Percentiles rank a stretch among this genome's conserved stretches.
Evolutionary conservation across 2,113 vertebrate species (phyloP).

Genomic region (Xenopus laevis): DNA sequence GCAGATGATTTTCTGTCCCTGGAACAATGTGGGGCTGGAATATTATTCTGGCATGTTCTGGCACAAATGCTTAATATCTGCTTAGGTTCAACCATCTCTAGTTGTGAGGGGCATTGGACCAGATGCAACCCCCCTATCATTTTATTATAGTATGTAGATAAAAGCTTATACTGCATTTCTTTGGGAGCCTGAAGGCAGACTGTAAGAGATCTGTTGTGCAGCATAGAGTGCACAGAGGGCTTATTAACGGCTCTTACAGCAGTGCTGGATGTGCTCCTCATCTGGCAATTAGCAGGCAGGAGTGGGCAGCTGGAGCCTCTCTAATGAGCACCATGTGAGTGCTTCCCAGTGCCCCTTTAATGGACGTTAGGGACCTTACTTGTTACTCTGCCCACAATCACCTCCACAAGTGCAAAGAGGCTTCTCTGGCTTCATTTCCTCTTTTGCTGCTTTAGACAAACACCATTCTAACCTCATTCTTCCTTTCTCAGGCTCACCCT

Average conservation of each 20-base stretch:
- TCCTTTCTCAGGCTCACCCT: slow-evolving; percentile 17
- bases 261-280: slow-evolving; percentile 51
- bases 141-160: too few relatives aligned
- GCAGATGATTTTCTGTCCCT: too few relatives aligned
- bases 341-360: slow-evolving; percentile 48
- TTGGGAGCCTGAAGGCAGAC: slow-evolving; percentile 8
- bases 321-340: slow-evolving; percentile 50
- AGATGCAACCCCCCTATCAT: too few relatives aligned
- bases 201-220: slow-evolving; percentile 46
- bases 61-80: too few relatives aligned
- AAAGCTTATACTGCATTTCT: too few relatives aligned
- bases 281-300: slow-evolving; percentile 51
- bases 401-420: slow-evolving; percentile 12
- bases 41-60: too few relatives aligned
- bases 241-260: slow-evolving; percentile 47
- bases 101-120: too few relatives aligned
- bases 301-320: slow-evolving; percentile 29
- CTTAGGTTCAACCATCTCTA: too few relatives aligned
- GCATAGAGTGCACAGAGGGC: slow-evolving; percentile 42
- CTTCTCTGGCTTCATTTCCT: slow-evolving; percentile 22
- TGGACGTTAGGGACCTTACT: slow-evolving; percentile 53
- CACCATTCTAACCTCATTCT: slow-evolving; percentile 55
- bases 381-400: slow-evolving; percentile 48
- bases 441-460: slow-evolving; percentile 4
- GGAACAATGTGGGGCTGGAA: too few relatives aligned